Evolutionary conservation across 2,888 invertebrate genomes (phyloP).

Genomic region (Amphipoea oculea): DNA sequence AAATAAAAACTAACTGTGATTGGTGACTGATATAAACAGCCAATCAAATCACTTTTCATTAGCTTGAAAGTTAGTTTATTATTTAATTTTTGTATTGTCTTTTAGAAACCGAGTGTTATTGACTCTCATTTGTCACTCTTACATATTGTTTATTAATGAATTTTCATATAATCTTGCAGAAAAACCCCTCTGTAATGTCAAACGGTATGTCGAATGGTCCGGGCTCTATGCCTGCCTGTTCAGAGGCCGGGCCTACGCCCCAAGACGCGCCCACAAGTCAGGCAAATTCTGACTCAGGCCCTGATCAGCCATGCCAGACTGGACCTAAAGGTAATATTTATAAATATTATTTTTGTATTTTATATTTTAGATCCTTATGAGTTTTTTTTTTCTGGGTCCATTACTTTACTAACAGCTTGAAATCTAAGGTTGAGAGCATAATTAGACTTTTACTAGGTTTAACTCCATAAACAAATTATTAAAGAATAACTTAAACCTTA

Average conservation of each 20-base stretch:
- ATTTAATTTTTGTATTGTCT: too few species aligned
- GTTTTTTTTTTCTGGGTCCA: not conserved
- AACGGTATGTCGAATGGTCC: slow-evolving; percentile 88
- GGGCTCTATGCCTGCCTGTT: slow-evolving; percentile 82
- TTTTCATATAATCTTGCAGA: slow-evolving; percentile 71
- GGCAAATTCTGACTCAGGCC: slow-evolving; percentile 58
- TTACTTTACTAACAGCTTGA: not conserved
- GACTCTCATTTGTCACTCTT: not conserved
- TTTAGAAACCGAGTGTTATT: not conserved
- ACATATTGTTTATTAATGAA: not conserved
- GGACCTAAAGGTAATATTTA: slow-evolving; percentile 83
- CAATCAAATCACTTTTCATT: not conserved
- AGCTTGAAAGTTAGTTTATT: not conserved
- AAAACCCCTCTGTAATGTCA: slow-evolving; percentile 89
- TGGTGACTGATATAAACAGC: not conserved
- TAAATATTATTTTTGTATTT: not conserved
- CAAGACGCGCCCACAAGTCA: slow-evolving; percentile 69
- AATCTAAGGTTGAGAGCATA: too few species aligned
- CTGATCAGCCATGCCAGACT: slow-evolving; percentile 77
- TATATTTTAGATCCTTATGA: not conserved
- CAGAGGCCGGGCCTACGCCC: slow-evolving; percentile 76
- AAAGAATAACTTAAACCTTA: slow-evolving; percentile 12
- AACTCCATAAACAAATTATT: not conserved
- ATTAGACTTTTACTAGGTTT: not conserved
- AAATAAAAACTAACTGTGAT: not conserved